Evolutionary conservation across 2,888 invertebrate genomes (phyloP).

Genomic region (Xestia ashworthii): DNA sequence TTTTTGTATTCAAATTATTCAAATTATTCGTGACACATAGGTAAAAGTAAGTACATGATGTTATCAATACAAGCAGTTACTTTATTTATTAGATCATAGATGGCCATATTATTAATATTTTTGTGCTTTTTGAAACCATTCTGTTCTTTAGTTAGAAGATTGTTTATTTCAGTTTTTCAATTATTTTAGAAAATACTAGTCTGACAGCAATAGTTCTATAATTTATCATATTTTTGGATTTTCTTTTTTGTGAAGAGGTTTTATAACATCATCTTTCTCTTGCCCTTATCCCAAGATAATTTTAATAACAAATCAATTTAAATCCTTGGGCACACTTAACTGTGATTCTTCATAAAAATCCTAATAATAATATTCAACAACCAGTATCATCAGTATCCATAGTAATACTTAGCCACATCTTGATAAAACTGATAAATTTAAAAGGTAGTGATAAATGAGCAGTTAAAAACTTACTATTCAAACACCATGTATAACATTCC

Average conservation of each 20-base stretch:
- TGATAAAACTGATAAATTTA: not conserved
- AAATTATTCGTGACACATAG: too few relatives aligned
- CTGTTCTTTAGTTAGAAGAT: too few relatives aligned
- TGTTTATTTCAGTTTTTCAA: too few relatives aligned
- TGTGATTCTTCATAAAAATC: not conserved
- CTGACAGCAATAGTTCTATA: too few relatives aligned
- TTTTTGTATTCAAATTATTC: too few relatives aligned
- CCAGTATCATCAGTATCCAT: not conserved
- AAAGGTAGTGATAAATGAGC: not conserved
- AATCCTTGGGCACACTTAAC: not conserved
- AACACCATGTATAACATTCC: constrained; percentile 99
- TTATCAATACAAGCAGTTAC: too few relatives aligned
- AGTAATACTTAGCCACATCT: not conserved
- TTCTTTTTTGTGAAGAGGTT: not conserved
- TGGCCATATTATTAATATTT: too few relatives aligned
- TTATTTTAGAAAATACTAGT: too few relatives aligned
- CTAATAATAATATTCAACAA: not conserved
- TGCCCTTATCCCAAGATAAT: not conserved
- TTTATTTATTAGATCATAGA: too few relatives aligned
- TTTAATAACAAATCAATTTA: not conserved
- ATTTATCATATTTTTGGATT: not conserved
- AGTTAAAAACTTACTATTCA: constrained; percentile 96
- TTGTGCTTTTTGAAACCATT: too few relatives aligned
- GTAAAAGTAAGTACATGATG: too few relatives aligned
- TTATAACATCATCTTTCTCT: too few relatives aligned